Evolutionary conservation across 1,140 invertebrate genomes (phyloP).

Genomic region (Musca vetustissima): DNA sequence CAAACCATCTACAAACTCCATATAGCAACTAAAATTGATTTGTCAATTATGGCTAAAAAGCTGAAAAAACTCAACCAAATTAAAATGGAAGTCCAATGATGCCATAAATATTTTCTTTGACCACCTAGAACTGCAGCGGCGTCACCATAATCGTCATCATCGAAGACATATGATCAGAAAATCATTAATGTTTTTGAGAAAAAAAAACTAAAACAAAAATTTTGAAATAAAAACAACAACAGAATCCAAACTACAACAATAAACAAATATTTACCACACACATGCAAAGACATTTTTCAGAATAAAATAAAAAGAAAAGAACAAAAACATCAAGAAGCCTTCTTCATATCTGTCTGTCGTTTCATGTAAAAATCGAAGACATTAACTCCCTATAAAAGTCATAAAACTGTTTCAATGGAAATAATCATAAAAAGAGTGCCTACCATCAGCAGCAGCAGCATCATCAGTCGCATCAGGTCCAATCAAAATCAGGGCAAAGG

Average conservation of each 20-base stretch:
- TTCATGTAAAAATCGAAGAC: not conserved
- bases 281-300: constrained; percentile 2
- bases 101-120: constrained; percentile 7
- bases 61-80: not conserved
- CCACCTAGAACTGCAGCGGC: constrained; percentile 1
- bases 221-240: not conserved
- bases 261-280: constrained; percentile 17
- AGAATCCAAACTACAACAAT: not conserved
- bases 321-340: not conserved
- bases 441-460: not conserved
- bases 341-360: not conserved
- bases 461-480: no score
- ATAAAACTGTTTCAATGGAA: constrained; percentile 14
- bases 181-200: no score
- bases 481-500: not conserved
- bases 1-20: no score
- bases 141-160: not conserved
- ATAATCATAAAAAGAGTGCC: constrained; percentile 8
- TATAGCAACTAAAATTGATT: constrained; percentile 13
- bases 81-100: not conserved
- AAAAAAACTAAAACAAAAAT: no score
- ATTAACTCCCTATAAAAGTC: not conserved
- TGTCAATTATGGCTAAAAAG: not conserved
- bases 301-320: no score
- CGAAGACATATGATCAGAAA: not conserved